Conservation (phyloP, 2,113 vertebrate genomes). For the Microtus pennsylvanicus region DNA sequence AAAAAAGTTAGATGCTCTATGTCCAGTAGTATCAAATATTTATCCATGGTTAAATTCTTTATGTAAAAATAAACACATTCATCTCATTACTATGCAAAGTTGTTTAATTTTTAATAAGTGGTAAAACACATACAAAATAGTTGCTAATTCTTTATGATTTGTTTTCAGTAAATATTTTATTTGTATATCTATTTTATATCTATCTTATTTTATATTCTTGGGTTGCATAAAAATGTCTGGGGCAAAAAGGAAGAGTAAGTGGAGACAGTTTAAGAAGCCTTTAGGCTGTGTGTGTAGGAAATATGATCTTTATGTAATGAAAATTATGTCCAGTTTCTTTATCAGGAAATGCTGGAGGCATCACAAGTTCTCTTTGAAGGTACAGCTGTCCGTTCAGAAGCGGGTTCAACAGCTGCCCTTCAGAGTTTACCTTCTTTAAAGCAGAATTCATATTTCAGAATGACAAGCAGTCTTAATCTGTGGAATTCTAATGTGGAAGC, state of each 20-base stretch:
- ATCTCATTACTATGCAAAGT: no score
- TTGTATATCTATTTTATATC: no score
- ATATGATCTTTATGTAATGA: not conserved
- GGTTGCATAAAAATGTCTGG: no score
- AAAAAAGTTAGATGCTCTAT: not conserved
- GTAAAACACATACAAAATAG: no score
- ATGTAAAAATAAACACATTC: no score
- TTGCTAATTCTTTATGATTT: no score
- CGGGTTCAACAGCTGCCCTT: not conserved
- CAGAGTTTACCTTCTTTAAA: conserved; percentile 42
- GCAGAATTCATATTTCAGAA: conserved; percentile 45
- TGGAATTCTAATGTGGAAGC: conserved; percentile 14
- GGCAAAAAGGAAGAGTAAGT: no score
- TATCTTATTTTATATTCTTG: no score
- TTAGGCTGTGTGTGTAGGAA: not conserved
- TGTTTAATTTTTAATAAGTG: no score
- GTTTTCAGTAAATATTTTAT: no score
- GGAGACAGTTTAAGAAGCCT: not conserved
- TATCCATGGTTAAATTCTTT: no score
- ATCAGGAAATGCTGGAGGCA: not conserved
- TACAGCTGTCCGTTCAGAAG: not conserved
- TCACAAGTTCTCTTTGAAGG: conserved; percentile 50
- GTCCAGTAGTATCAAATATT: not conserved
- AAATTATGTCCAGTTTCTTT: not conserved
- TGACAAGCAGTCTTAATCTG: not conserved